Evolutionary conservation across 2,888 invertebrate genomes (phyloP).

Genomic region (Chironomus riparius): DNA sequence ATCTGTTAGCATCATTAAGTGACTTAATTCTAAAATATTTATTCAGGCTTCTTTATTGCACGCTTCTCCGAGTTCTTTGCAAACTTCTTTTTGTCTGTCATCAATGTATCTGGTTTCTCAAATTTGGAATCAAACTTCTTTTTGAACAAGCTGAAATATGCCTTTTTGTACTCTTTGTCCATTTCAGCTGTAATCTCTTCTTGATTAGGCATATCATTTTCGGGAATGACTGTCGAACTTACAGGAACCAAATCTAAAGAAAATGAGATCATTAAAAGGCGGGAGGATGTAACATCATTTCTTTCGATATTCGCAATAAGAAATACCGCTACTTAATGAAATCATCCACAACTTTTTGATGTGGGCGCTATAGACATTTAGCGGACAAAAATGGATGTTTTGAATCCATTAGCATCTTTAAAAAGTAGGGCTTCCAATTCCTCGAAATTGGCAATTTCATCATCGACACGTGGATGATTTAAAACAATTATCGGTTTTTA

Average conservation of each 20-base stretch:
- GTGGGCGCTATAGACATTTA: neutral
- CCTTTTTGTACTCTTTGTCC: slow-evolving; percentile 23
- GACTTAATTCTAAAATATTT: neutral
- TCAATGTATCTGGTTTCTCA: slow-evolving; percentile 19
- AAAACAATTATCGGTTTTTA: too few relatives aligned
- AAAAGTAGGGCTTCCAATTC: neutral
- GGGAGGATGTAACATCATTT: neutral
- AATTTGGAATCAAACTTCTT: slow-evolving; percentile 19
- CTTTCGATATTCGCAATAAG: neutral
- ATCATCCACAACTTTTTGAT: neutral
- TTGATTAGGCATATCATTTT: slow-evolving; percentile 16
- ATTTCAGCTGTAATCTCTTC: slow-evolving; percentile 17
- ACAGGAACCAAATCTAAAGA: slow-evolving; percentile 12
- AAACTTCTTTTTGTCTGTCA: slow-evolving; percentile 24
- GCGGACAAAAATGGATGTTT: neutral
- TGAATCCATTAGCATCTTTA: neutral
- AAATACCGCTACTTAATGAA: neutral
- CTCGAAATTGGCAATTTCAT: too few relatives aligned
- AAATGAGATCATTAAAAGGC: neutral
- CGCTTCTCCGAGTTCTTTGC: slow-evolving; percentile 2
- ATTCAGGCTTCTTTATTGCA: neutral
- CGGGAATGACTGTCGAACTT: slow-evolving; percentile 15
- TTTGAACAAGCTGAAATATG: slow-evolving; percentile 4
- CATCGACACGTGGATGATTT: too few relatives aligned
- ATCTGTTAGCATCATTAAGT: neutral